Percentiles rank a stretch among this genome's conserved stretches.
phyloP scores from a whole-genome alignment of 1,140 invertebrate genomes.

The Akabosia matsudoensis region DNA sequence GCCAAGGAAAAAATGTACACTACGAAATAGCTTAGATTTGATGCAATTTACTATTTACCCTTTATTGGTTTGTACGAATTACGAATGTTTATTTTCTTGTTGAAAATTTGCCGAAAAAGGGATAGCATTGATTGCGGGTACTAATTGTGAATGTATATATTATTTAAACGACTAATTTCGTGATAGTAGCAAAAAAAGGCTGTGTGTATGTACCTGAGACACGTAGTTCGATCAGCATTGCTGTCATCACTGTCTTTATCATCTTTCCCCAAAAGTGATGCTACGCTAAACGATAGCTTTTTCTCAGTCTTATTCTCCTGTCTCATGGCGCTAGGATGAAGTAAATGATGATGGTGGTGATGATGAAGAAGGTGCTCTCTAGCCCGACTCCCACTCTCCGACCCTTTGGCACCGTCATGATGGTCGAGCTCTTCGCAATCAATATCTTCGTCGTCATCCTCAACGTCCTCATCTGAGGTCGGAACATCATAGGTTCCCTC shows the following conservation, averaged over 20 bases:
- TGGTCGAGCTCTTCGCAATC: constrained; percentile 39
- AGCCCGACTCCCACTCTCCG: background rate
- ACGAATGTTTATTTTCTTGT: too few relatives aligned
- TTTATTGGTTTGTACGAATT: too few relatives aligned
- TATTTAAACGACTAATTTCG: too few relatives aligned
- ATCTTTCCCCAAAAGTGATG: constrained; percentile 44
- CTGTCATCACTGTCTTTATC: constrained; percentile 46
- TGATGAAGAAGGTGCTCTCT: constrained; percentile 38
- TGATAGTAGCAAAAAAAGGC: background rate
- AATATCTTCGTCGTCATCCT: constrained; percentile 44
- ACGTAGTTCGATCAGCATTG: constrained; percentile 42
- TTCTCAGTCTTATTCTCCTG: constrained; percentile 45
- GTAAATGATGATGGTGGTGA: constrained; percentile 38
- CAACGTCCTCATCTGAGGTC: constrained; percentile 41
- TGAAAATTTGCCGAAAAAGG: too few relatives aligned
- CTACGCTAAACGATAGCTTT: constrained; percentile 47
- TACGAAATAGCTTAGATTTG: too few relatives aligned
- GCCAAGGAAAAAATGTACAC: too few relatives aligned
- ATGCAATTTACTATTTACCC: too few relatives aligned
- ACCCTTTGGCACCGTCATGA: constrained; percentile 6
- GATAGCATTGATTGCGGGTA: too few relatives aligned
- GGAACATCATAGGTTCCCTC: constrained; percentile 36
- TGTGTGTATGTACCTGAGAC: constrained; percentile 44
- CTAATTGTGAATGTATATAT: too few relatives aligned
- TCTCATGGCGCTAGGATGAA: constrained; percentile 40